Evolutionary conservation across 2,888 invertebrate genomes (phyloP).

Genomic region (Morpho deidamia): DNA sequence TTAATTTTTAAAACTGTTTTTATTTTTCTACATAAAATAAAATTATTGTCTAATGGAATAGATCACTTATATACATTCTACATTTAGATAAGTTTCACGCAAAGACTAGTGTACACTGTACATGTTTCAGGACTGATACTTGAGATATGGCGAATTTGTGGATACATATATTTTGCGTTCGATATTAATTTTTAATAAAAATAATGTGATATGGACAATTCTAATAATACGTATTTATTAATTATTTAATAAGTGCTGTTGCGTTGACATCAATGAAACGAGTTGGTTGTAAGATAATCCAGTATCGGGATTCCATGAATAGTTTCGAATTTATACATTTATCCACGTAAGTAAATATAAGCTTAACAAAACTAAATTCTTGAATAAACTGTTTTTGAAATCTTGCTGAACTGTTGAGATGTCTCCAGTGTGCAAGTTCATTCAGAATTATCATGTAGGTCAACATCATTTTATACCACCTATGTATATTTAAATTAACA

Average conservation of each 20-base stretch:
- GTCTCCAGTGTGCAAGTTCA: slow-evolving; percentile 4
- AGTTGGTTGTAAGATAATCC: slow-evolving; percentile 44
- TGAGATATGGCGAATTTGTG: slow-evolving; percentile 72
- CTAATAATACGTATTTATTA: slow-evolving; percentile 32
- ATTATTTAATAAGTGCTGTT: slow-evolving; percentile 32
- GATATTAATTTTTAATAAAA: slow-evolving; percentile 42
- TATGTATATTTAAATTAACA: slow-evolving; percentile 8
- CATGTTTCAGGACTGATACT: slow-evolving; percentile 39
- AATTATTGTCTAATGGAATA: too few species aligned
- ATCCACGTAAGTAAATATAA: slow-evolving; percentile 36
- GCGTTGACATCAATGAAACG: slow-evolving; percentile 40
- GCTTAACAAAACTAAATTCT: not conserved
- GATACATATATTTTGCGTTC: slow-evolving; percentile 53
- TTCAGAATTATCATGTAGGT: slow-evolving; percentile 24
- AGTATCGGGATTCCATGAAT: slow-evolving; percentile 41
- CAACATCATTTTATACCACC: slow-evolving; percentile 10
- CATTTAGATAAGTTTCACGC: too few species aligned
- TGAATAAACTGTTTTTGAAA: not conserved
- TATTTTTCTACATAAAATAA: too few species aligned
- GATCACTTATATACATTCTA: too few species aligned
- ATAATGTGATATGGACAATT: slow-evolving; percentile 43
- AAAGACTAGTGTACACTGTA: too few species aligned
- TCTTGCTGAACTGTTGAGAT: not conserved
- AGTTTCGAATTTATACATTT: slow-evolving; percentile 39
- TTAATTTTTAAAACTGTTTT: too few species aligned